Conservation (phyloP, 2,888 invertebrate genomes). For the Tipula confusa region DNA sequence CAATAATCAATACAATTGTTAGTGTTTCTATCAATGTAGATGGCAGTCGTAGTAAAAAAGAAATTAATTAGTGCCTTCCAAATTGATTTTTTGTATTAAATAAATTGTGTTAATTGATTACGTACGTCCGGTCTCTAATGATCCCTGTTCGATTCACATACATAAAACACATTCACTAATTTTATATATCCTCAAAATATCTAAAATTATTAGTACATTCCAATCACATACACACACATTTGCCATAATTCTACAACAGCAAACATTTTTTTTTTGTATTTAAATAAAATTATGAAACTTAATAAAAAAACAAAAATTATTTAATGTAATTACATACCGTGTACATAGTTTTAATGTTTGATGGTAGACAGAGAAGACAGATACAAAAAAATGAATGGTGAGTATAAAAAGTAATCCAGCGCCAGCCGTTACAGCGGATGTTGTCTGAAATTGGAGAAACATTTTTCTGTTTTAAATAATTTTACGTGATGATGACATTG, state of each 20-base stretch:
- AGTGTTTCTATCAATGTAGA: not conserved
- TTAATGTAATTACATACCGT: constrained; percentile 39
- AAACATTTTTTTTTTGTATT: constrained; percentile 3
- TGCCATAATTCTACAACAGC: not conserved
- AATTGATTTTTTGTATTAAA: not conserved
- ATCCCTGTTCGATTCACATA: not conserved
- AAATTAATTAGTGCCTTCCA: constrained; percentile 3
- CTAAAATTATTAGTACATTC: not conserved
- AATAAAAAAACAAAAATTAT: not conserved
- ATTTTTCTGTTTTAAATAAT: not conserved
- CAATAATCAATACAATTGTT: not conserved
- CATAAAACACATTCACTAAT: not conserved
- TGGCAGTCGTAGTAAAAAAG: not conserved
- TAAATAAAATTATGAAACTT: constrained; percentile 5
- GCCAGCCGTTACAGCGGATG: constrained; percentile 46
- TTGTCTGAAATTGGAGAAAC: constrained; percentile 37
- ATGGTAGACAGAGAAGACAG: constrained; percentile 48
- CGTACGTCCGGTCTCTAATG: not conserved
- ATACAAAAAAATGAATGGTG: constrained; percentile 46
- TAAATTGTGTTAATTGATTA: not conserved
- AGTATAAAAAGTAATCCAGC: constrained; percentile 46
- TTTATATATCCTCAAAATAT: not conserved
- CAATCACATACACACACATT: not conserved
- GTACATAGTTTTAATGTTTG: constrained; percentile 47
- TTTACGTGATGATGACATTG: not conserved